Evolutionary conservation across 2,113 vertebrate genomes (phyloP).

Genomic region (Mesocricetus auratus): DNA sequence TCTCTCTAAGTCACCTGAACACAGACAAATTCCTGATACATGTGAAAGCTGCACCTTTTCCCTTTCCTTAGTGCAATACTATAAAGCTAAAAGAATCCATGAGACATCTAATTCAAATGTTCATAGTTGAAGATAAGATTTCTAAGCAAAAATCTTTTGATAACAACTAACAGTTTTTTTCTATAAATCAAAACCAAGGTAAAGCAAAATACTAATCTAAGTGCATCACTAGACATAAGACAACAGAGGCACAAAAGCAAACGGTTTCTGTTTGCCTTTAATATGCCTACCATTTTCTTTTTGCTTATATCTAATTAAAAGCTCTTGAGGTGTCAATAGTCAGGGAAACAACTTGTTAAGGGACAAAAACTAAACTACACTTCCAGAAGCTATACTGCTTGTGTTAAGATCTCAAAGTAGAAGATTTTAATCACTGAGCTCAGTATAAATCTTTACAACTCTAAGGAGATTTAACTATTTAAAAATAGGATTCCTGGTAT

Average conservation of each 20-base stretch:
- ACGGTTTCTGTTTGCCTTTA: background rate
- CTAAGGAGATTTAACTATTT: conserved; percentile 38
- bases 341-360: background rate
- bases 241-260: background rate
- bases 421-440: background rate
- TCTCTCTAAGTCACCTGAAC: conserved; percentile 68
- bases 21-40: conserved; percentile 67
- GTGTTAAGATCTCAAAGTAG: background rate
- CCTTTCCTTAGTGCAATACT: conserved; percentile 50
- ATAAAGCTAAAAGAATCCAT: background rate
- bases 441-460: background rate
- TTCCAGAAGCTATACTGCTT: background rate
- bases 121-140: fast-evolving
- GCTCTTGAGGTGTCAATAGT: background rate
- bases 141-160: conserved; percentile 38
- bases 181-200: conserved; percentile 39
- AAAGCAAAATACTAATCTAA: background rate
- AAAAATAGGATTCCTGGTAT: conserved; percentile 24
- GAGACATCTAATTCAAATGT: conserved; percentile 32
- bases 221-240: background rate
- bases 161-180: background rate
- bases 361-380: background rate
- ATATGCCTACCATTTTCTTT: background rate
- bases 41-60: background rate
- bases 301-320: conserved; percentile 33